Evolutionary conservation across 2,113 vertebrate species (phyloP).

Genomic region (Podarcis muralis): DNA sequence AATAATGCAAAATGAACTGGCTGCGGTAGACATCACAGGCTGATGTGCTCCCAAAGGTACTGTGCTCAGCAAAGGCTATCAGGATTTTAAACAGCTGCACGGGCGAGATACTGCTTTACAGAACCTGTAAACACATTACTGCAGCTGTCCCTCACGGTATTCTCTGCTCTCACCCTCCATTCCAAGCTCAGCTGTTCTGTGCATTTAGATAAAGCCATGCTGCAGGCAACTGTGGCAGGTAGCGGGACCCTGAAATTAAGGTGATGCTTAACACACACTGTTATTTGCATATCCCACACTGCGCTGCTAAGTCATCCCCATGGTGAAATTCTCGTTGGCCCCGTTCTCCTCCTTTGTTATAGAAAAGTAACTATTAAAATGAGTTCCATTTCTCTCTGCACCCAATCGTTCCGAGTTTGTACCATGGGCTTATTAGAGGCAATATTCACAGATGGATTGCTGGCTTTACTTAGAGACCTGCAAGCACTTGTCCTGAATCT

Average conservation of each 20-base stretch:
- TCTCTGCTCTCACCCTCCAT: neutral
- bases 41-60: slow-evolving; percentile 1
- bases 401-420: neutral
- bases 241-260: slow-evolving; percentile 9
- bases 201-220: slow-evolving; percentile 25
- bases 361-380: neutral
- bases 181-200: slow-evolving; percentile 5
- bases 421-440: neutral
- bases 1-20: neutral
- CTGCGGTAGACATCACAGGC: neutral
- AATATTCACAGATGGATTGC: neutral
- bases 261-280: neutral
- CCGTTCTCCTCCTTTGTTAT: neutral
- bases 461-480: neutral
- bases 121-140: slow-evolving; percentile 29
- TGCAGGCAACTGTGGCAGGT: neutral
- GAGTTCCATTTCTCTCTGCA: neutral
- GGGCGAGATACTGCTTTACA: slow-evolving; percentile 24
- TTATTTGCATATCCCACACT: slow-evolving; percentile 10
- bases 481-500: neutral
- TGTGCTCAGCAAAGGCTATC: slow-evolving; percentile 1
- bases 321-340: neutral
- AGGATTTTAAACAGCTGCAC: slow-evolving; percentile 25
- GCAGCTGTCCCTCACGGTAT: neutral
- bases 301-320: neutral